Percentiles rank a stretch among this genome's conserved stretches.
phyloP scores from a whole-genome alignment of 2,888 invertebrate genomes.

The Argyresthia albistria region DNA sequence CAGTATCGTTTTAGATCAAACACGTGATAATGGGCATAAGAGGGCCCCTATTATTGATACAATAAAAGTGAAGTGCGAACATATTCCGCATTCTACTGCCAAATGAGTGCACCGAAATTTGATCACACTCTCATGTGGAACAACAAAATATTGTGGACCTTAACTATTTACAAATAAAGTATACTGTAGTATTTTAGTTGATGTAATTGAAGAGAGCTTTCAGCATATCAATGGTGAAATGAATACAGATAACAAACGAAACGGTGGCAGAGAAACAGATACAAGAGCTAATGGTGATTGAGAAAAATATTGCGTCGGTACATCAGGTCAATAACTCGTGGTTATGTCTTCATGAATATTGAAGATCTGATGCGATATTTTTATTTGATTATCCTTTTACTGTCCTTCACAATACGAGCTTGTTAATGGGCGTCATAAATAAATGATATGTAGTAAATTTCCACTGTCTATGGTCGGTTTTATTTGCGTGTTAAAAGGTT shows the following conservation, averaged over 20 bases:
- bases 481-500: constrained; percentile 18
- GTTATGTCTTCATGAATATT: constrained; percentile 71
- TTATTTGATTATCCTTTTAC: constrained; percentile 51
- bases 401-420: constrained; percentile 19
- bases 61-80: constrained; percentile 72
- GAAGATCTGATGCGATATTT: constrained; percentile 52
- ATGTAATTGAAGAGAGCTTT: constrained; percentile 36
- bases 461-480: constrained; percentile 17
- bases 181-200: constrained; percentile 14
- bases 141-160: constrained; percentile 16
- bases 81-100: constrained; percentile 68
- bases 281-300: constrained; percentile 68
- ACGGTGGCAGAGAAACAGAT: constrained; percentile 61
- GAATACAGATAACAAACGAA: constrained; percentile 41
- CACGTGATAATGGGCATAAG: constrained; percentile 71
- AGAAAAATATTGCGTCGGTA: constrained; percentile 64
- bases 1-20: constrained; percentile 72
- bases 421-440: constrained; percentile 44
- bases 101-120: constrained; percentile 31
- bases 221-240: constrained; percentile 28
- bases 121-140: constrained; percentile 26
- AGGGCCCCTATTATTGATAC: constrained; percentile 73
- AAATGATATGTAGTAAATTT: constrained; percentile 15
- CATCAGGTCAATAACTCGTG: constrained; percentile 51
- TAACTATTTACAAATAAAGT: constrained; percentile 13